Percentiles rank a stretch among this genome's conserved stretches.
These are phyloP conservation scores for Poeciliopsis infans DNA, from an alignment of 2,797 vertebrate genomes.

Conservation along the genomic window DNA sequence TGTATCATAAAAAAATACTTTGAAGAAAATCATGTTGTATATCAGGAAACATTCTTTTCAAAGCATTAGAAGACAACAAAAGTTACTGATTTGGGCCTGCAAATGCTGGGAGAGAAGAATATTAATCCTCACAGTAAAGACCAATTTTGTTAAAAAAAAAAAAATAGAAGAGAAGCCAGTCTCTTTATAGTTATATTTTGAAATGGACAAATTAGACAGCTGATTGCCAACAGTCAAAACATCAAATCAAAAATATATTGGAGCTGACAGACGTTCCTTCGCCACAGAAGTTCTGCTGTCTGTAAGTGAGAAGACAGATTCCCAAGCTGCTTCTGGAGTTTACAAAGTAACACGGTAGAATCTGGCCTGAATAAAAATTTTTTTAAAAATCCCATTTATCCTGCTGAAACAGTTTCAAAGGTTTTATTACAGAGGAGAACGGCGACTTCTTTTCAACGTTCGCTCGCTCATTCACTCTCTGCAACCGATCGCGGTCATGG, in stretches of 20 bases:
- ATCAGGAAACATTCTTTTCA: background rate
- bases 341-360: background rate
- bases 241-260: no score
- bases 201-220: background rate
- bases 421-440: background rate
- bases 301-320: background rate
- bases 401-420: background rate
- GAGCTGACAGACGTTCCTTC: no score
- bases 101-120: background rate
- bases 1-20: background rate
- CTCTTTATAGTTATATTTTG: background rate
- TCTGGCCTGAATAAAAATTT: background rate
- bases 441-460: background rate
- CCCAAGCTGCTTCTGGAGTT: background rate
- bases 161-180: background rate
- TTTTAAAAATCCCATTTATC: background rate
- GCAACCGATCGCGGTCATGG: background rate
- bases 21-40: background rate
- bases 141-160: background rate
- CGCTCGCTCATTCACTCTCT: background rate
- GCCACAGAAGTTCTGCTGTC: background rate
- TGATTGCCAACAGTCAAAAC: no score
- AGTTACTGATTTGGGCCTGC: background rate
- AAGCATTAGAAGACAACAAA: background rate
- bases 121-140: background rate